Percentiles rank a stretch among this genome's conserved stretches.
Conservation (phyloP, 2,888 invertebrate genomes). For the Emmelina monodactyla region DNA sequence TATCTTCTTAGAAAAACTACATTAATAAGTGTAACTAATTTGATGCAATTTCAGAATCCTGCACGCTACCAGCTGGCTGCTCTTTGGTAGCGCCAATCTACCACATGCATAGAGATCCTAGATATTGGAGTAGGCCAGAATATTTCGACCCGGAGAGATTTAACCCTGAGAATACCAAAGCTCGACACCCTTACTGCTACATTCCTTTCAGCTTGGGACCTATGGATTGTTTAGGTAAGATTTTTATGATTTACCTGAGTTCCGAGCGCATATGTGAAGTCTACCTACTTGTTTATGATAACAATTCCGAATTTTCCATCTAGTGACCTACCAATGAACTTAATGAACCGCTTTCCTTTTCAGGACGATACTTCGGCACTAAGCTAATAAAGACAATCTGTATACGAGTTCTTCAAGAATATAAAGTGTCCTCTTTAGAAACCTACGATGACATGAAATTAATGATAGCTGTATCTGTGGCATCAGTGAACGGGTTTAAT, state of each 20-base stretch:
- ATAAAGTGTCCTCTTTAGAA: constrained; percentile 25
- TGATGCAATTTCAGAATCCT: constrained; percentile 23
- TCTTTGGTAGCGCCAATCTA: constrained; percentile 37
- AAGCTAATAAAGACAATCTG: constrained; percentile 40
- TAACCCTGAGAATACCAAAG: constrained; percentile 27
- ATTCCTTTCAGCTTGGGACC: constrained; percentile 48
- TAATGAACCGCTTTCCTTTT: too few species aligned
- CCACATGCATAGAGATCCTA: constrained; percentile 38
- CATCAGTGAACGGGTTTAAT: constrained; percentile 29
- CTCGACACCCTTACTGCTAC: constrained; percentile 33
- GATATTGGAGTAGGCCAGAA: constrained; percentile 36
- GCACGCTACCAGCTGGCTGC: constrained; percentile 36
- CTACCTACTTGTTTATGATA: background rate
- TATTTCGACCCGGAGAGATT: constrained; percentile 46
- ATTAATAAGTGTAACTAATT: background rate
- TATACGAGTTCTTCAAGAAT: constrained; percentile 30
- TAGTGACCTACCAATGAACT: background rate
- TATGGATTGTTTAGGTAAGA: constrained; percentile 51
- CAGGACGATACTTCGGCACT: constrained; percentile 40
- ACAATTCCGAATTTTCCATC: background rate
- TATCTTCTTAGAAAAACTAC: constrained; percentile 2
- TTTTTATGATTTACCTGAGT: background rate
- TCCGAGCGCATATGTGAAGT: background rate
- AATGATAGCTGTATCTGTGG: constrained; percentile 33
- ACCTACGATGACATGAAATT: constrained; percentile 32